Evolutionary conservation across 2,797 vertebrate species (phyloP).

Genomic region (Otolemur crassicaudatus): DNA sequence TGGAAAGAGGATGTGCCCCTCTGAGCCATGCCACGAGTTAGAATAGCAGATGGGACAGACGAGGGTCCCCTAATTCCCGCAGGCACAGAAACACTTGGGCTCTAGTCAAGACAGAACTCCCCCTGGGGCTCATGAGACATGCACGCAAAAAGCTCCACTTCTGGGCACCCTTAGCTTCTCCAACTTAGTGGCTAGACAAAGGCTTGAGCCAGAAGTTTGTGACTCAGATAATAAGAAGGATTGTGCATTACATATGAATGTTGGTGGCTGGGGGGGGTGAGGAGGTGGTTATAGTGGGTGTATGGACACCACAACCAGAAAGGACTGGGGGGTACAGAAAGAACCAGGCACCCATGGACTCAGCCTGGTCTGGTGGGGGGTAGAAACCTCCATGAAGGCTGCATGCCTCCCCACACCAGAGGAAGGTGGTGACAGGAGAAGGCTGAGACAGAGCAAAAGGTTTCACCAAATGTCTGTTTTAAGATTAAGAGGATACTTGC

Average conservation of each 20-base stretch:
- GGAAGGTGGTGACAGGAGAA: background rate
- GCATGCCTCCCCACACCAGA: background rate
- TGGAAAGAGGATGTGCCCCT: accelerated
- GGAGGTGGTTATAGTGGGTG: too few species aligned
- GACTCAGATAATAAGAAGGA: background rate
- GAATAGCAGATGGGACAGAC: background rate
- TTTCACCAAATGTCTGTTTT: too few species aligned
- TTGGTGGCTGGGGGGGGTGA: background rate
- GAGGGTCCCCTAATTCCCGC: accelerated
- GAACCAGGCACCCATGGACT: too few species aligned
- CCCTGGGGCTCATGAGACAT: accelerated
- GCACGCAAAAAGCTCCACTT: background rate
- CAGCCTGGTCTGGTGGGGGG: accelerated
- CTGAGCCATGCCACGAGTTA: accelerated
- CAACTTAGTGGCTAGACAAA: background rate
- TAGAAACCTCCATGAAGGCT: accelerated
- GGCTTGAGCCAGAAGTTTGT: background rate
- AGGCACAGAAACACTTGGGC: background rate
- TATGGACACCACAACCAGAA: accelerated
- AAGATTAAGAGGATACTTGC: accelerated
- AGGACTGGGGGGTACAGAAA: background rate
- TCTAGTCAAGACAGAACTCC: accelerated
- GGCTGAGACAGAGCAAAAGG: too few species aligned
- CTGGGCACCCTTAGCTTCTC: background rate
- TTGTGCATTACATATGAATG: accelerated